Evolutionary conservation across 2,797 vertebrate species (phyloP).

Genomic region (Pantherophis alleghaniensis): DNA sequence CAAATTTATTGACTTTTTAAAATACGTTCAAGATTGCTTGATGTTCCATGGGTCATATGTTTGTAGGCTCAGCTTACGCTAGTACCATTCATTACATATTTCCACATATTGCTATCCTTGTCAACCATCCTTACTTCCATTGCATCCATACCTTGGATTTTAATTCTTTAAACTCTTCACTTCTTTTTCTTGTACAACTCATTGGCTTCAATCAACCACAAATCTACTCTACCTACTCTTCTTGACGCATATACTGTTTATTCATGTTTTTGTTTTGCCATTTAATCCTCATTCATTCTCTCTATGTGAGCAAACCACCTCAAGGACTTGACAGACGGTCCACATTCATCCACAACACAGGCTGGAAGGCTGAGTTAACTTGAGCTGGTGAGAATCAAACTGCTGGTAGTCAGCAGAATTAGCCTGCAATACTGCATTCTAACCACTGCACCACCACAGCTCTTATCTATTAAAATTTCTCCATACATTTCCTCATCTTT

Average conservation of each 20-base stretch:
- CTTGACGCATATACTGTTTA: not conserved
- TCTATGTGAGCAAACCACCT: not conserved
- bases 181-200: not conserved
- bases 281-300: not conserved
- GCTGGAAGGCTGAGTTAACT: not conserved
- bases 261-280: not conserved
- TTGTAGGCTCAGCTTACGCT: not conserved
- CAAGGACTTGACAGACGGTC: not conserved
- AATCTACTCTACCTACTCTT: not conserved
- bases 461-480: not conserved
- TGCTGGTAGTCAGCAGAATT: not conserved
- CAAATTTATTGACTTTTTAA: not conserved
- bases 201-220: not conserved
- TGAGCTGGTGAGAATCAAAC: not conserved
- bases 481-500: not conserved
- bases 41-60: not conserved
- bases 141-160: not conserved
- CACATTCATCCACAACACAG: not conserved
- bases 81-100: not conserved
- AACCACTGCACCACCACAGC: not conserved
- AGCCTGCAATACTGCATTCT: not conserved
- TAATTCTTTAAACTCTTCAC: not conserved
- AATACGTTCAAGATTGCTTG: not conserved
- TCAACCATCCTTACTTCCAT: not conserved
- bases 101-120: not conserved